Base-by-base conservation (phyloP, 2,888 invertebrate genomes). In the Scaptodrosophila latifasciaeformis region DNA sequence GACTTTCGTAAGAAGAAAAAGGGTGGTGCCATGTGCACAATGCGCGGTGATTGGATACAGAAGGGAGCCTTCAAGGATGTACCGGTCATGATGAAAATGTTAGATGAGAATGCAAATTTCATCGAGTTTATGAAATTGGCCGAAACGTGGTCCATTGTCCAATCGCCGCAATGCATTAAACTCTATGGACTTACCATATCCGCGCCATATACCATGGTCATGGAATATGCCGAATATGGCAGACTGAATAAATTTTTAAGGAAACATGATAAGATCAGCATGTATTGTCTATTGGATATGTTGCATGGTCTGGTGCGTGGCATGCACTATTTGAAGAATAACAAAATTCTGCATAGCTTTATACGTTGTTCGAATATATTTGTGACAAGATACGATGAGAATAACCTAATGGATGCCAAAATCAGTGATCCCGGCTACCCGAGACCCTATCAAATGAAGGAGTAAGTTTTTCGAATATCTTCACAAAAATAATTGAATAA, bases 291-390 rank as follows among this genome's bases (percentile, higher is more conserved):
- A 65, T 90, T 96, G 65, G 95, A 96, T 85, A 93, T 95, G 37
- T 90, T 93, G 7, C 92, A 93, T 21, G 92, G 92, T 49, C 84
- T 96, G 48, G 95, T 96, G 1, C 92, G 93, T 24, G 96, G 95
- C 7, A 87, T 96, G 19, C 95, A 94, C 91, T 94, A 95, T 87
- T 87, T 96, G 87, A 93, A 92, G 82, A 95, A 95, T 84, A 92
- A 92, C 70, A 90, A 91, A 31, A 90, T 95, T 24, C 91, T 93
- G 46, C 96, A 97, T 87, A 96, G 95, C 10, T 92, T 92, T 80
- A 92, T 97, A 54, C 89, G 96, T 49, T 96, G 96, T 83, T 88
- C 92, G 30, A 93, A 95, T 79, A 86, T 97, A 57, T 87, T 95
- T 76, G 92, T 97, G n/a, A 90, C 92, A 48, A 88, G 89, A 40